Evolutionary conservation across 2,113 vertebrate species (phyloP).

Genomic region (Sylvietta virens): DNA sequence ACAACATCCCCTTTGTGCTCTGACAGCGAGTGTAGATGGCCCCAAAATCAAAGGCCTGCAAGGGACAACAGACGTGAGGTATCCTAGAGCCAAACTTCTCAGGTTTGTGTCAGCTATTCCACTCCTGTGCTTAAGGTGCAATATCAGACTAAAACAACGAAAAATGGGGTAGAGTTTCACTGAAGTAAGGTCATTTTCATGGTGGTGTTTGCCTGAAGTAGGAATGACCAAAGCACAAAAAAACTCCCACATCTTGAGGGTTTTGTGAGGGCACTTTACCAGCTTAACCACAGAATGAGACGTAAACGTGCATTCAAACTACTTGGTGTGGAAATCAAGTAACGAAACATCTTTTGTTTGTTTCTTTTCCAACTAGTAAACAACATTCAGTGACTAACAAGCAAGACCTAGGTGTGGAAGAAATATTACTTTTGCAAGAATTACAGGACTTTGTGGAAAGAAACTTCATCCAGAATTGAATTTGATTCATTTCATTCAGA

Average conservation of each 20-base stretch:
- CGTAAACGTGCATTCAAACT: neutral
- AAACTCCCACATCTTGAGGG: accelerated
- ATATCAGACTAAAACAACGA: neutral
- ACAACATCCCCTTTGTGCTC: neutral
- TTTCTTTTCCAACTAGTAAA: neutral
- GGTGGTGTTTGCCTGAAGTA: neutral
- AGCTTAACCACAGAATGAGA: neutral
- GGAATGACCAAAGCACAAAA: neutral
- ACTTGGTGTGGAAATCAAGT: neutral
- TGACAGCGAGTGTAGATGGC: neutral
- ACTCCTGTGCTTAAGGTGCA: neutral
- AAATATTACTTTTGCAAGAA: neutral
- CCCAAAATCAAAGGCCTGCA: neutral
- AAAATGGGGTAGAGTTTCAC: neutral
- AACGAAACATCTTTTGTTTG: neutral
- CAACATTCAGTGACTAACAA: neutral
- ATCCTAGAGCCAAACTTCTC: neutral
- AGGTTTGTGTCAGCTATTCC: neutral
- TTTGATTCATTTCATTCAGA: neutral
- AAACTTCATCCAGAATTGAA: neutral
- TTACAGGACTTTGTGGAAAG: neutral
- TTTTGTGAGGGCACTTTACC: neutral
- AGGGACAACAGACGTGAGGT: neutral
- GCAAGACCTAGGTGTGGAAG: neutral
- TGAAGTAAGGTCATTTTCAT: neutral